phyloP scores from a whole-genome alignment of 2,113 vertebrate genomes.

The Okapia johnstoni region DNA sequence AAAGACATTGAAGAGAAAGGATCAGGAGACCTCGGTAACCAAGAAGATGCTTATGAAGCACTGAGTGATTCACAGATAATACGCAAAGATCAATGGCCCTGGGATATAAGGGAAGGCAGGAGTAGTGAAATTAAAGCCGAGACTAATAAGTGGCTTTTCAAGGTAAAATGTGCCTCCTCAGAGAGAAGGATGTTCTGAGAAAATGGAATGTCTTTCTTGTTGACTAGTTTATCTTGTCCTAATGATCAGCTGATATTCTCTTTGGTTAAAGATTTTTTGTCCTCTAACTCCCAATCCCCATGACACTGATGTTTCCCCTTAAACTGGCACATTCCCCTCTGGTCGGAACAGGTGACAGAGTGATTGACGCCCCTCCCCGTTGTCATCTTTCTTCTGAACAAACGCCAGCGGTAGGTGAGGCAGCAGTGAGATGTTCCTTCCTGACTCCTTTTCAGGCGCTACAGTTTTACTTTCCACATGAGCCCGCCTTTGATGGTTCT shows the following conservation, averaged over 20 bases:
- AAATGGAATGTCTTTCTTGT: background rate
- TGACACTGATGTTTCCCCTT: background rate
- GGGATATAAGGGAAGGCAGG: background rate
- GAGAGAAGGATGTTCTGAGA: background rate
- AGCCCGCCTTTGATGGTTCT: background rate
- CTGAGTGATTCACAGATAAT: background rate
- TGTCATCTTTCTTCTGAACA: background rate
- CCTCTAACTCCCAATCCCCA: background rate
- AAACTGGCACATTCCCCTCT: background rate
- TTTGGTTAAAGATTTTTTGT: background rate
- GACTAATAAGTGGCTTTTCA: background rate
- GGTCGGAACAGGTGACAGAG: background rate
- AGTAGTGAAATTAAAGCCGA: background rate
- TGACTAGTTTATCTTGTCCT: background rate
- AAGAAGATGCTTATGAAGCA: background rate
- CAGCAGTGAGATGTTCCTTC: background rate
- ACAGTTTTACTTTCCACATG: background rate
- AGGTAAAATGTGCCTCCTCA: background rate
- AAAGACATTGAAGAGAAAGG: background rate
- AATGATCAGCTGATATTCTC: background rate
- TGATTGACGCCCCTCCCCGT: background rate
- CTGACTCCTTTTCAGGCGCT: background rate
- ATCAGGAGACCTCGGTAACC: background rate
- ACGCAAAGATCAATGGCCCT: background rate
- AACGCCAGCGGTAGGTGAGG: background rate